A percentile compares a stretch with the other conserved stretches of the same genome.
These are phyloP conservation scores for Polypterus bichir DNA, from an alignment of 2,113 vertebrate genomes.

Conservation along the genomic window DNA sequence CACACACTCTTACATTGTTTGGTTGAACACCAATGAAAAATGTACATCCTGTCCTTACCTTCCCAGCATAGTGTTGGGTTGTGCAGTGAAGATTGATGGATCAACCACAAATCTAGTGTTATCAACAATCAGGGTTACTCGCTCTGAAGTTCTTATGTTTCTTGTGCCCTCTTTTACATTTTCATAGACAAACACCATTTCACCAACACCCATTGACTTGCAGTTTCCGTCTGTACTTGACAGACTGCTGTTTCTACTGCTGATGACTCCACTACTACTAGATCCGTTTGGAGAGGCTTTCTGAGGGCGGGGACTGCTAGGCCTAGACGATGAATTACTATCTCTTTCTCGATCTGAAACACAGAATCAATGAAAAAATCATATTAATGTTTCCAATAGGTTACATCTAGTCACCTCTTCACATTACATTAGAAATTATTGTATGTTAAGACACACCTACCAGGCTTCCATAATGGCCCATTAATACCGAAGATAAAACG, in stretches of 20 bases:
- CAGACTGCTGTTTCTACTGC: conserved; percentile 84
- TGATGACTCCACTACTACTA: conserved; percentile 61
- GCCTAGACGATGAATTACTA: conserved; percentile 68
- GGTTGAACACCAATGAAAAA: too few species aligned
- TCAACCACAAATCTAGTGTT: conserved; percentile 97
- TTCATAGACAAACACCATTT: conserved; percentile 95
- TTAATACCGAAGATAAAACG: too few species aligned
- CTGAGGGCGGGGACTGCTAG: conserved; percentile 84
- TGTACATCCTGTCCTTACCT: conserved; percentile 53
- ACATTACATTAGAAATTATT: too few species aligned
- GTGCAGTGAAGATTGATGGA: conserved; percentile 90
- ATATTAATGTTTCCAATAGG: background rate
- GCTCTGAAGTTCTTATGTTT: conserved; percentile 73
- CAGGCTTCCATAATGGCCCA: too few species aligned
- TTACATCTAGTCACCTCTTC: background rate
- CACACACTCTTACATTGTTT: too few species aligned
- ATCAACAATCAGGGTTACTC: conserved; percentile 92
- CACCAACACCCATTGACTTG: conserved; percentile 65
- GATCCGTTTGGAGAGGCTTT: conserved; percentile 81
- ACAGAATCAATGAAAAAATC: accelerated
- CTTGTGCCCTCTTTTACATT: conserved; percentile 78
- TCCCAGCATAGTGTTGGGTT: conserved; percentile 97
- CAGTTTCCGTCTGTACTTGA: conserved; percentile 81
- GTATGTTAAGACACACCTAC: too few species aligned
- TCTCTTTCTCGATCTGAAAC: conserved; percentile 78